Base-by-base conservation (phyloP, 2,888 invertebrate species). In the Drosophila nr. perissopoda region DNA sequence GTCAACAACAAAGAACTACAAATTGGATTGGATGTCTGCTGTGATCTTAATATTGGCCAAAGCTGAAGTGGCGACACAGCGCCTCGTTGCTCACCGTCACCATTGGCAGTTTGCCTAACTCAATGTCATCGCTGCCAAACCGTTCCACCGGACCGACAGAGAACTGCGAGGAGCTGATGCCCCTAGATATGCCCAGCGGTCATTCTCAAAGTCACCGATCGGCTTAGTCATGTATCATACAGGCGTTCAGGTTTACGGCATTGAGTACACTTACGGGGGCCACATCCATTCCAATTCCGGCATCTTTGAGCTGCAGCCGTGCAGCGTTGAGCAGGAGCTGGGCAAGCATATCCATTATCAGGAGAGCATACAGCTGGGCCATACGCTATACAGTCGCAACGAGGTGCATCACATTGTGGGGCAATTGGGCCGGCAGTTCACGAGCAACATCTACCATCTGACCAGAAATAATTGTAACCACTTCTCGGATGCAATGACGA, bases 211-310 rank as follows among this genome's bases (percentile, higher is more conserved):
- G 98, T 99, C 33, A 77, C 96, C 97, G 72, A 95, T 99, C 76
- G 99, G 99, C 4, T 95, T 99, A 78, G 99, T 99, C 61, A 98
- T 99, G 83, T 99, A 98, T 94, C 99, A 99, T 94, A 98, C 98
- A 70, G 99, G 99, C 74, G 96, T 98, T 42, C 96, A 98, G 93
- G 95, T 98, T 34, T 98, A 97, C 94, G 96, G 96, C 69, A 95
- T 95, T 88, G 96, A 95, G 92, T 95, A 94, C 92, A 94, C 94
- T 78, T 95, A 94, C 90, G 95, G 95, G n/a, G 99, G 99, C 0
- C 99, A 99, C 92, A 97, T 97, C 54, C 97, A 96, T 93, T 96
- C 97, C 7, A 97, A 97, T 94, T 97, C 98, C 52, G 99, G 99
- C 56, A 97, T 99, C 74, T 99, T 99, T 95, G 98, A 98, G 94